Conservation (phyloP, 1,140 invertebrate genomes). For the Spodoptera frugiperda region DNA sequence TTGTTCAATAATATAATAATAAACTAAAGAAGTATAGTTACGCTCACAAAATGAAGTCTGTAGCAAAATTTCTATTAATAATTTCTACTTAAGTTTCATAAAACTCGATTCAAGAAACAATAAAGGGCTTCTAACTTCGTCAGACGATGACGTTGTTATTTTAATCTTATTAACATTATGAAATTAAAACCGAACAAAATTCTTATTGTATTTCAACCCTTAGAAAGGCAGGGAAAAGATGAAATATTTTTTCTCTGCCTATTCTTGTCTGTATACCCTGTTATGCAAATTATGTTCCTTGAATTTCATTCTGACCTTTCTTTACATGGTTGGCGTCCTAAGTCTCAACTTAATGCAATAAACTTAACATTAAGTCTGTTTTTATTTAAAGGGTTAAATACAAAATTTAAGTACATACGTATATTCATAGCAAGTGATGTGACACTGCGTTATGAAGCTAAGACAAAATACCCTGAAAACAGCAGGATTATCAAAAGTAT, state of each 20-base stretch:
- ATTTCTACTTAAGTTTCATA: not conserved
- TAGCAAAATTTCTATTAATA: not conserved
- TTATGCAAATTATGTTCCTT: slow-evolving; percentile 18
- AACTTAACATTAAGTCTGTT: too few species aligned
- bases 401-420: too few species aligned
- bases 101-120: slow-evolving; percentile 26
- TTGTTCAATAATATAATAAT: too few species aligned
- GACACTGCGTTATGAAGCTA: not conserved
- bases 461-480: too few species aligned
- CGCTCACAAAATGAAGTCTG: not conserved
- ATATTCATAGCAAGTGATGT: too few species aligned
- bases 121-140: slow-evolving; percentile 13
- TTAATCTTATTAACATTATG: slow-evolving; percentile 21
- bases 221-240: not conserved
- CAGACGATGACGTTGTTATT: slow-evolving; percentile 11
- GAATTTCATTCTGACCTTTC: too few species aligned
- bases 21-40: too few species aligned
- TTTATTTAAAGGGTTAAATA: too few species aligned
- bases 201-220: not conserved
- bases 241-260: not conserved
- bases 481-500: too few species aligned
- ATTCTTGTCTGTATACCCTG: not conserved
- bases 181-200: slow-evolving; percentile 21
- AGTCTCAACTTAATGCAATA: too few species aligned
- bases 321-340: too few species aligned